Evolutionary conservation across 1,140 invertebrate species (phyloP).

Genomic region (Drosophila ogumai): DNA sequence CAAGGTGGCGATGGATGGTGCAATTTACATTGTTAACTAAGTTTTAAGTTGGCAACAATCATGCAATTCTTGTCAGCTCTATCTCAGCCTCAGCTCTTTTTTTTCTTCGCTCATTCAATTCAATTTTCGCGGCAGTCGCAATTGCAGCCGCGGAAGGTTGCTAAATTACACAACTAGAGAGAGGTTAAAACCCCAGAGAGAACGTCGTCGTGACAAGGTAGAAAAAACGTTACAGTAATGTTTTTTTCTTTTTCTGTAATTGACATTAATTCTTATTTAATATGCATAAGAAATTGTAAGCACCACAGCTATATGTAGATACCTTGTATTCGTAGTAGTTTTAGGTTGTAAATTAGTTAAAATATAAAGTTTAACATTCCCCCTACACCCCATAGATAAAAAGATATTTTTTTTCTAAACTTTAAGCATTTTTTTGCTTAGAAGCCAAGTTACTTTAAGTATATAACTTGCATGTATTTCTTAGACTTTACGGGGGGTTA

Average conservation of each 20-base stretch:
- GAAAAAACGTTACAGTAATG: conserved; percentile 19
- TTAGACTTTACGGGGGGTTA: background rate
- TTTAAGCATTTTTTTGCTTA: background rate
- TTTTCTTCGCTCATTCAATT: conserved; percentile 38
- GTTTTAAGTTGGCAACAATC: conserved; percentile 9
- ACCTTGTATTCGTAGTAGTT: background rate
- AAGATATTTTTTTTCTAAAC: background rate
- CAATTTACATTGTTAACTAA: conserved; percentile 51
- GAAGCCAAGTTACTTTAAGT: background rate
- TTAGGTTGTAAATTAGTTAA: background rate
- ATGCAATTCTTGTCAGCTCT: conserved; percentile 39
- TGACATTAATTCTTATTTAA: conserved; percentile 1
- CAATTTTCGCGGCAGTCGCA: conserved; percentile 37
- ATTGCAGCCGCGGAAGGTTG: conserved; percentile 30
- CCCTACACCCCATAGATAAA: background rate
- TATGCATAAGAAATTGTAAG: conserved; percentile 9
- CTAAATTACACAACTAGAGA: conserved; percentile 21
- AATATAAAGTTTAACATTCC: too few relatives aligned
- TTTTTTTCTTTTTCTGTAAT: conserved; percentile 10
- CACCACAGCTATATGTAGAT: background rate
- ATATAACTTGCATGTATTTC: too few relatives aligned
- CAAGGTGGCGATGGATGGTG: conserved; percentile 47
- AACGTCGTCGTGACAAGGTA: conserved; percentile 15
- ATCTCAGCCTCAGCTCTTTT: conserved; percentile 24
- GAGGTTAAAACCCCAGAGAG: conserved; percentile 13